These are phyloP conservation scores for Anoura caudifer DNA, from an alignment of 2,113 vertebrate species.

Conservation along the genomic window DNA sequence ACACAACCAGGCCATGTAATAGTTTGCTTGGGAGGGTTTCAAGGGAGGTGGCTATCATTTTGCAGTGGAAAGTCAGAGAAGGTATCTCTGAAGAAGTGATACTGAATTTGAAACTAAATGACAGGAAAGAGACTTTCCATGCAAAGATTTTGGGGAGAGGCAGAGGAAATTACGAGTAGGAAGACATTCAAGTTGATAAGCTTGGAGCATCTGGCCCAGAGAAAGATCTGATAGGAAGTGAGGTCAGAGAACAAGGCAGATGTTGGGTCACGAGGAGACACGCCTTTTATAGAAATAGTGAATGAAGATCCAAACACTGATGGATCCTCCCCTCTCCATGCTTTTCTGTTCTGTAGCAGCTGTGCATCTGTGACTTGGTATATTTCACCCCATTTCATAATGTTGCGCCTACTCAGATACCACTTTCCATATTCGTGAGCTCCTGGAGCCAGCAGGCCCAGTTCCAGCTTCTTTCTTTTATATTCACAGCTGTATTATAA, in stretches of 20 bases:
- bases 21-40: background rate
- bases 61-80: background rate
- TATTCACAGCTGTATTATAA: background rate
- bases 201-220: background rate
- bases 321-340: background rate
- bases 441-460: background rate
- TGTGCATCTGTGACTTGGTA: background rate
- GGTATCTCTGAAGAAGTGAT: background rate
- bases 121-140: background rate
- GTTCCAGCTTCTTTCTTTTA: background rate
- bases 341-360: background rate
- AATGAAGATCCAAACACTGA: background rate
- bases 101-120: background rate
- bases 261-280: background rate
- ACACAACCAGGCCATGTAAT: background rate
- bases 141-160: background rate
- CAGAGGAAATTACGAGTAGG: background rate
- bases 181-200: background rate
- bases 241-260: background rate
- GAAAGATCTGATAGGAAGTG: background rate
- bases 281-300: background rate
- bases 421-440: background rate
- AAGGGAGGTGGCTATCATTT: background rate
- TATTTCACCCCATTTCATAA: background rate
- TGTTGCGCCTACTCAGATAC: background rate